Percentiles rank a stretch among this genome's conserved stretches.
Evolutionary conservation across 2,113 vertebrate species (phyloP).

Genomic region (Nesogale talazaci): DNA sequence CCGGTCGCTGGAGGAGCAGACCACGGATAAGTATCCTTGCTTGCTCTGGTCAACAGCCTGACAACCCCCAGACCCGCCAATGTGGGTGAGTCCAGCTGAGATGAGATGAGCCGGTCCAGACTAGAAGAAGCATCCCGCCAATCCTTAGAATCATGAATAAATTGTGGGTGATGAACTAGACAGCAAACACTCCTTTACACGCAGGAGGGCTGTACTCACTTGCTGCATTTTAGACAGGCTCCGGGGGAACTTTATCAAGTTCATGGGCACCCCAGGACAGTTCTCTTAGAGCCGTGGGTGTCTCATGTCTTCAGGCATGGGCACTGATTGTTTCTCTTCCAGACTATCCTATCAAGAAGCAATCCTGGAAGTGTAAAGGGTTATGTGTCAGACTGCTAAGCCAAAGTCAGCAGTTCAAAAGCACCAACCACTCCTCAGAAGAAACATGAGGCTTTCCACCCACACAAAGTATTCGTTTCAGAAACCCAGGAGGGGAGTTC

Average conservation of each 20-base stretch:
- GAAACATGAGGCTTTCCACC: too few relatives aligned
- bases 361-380: too few relatives aligned
- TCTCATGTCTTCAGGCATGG: too few relatives aligned
- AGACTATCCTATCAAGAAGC: too few relatives aligned
- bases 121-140: not conserved
- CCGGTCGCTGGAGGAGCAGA: not conserved
- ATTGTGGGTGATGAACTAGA: not conserved
- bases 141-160: not conserved
- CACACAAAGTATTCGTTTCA: too few relatives aligned
- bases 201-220: not conserved
- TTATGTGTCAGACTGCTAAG: too few relatives aligned
- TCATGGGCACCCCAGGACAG: fast-evolving
- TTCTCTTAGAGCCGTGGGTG: not conserved
- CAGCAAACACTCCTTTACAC: not conserved
- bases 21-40: not conserved
- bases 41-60: not conserved
- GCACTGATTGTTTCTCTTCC: too few relatives aligned
- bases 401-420: too few relatives aligned
- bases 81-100: not conserved
- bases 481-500: too few relatives aligned
- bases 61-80: not conserved
- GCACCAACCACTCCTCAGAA: too few relatives aligned
- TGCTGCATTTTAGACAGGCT: not conserved
- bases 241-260: not conserved
- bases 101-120: not conserved